These are phyloP conservation scores for Elephantulus edwardii DNA, from an alignment of 2,113 vertebrate species.

Conservation along the genomic window DNA sequence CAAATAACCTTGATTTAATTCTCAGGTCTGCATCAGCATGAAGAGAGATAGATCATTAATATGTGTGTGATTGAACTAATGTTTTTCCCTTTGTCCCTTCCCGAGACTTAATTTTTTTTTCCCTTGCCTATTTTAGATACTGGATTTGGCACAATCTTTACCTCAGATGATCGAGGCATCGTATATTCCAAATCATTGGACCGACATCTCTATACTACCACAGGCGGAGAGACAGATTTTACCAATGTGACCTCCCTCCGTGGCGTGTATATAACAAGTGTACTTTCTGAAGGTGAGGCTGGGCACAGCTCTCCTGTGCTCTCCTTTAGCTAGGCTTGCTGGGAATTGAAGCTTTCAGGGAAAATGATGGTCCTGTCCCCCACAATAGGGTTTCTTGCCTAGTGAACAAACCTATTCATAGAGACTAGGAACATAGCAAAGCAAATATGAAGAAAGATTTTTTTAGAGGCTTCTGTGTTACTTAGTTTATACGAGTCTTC, in stretches of 20 bases:
- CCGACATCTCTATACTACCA: slow-evolving; percentile 92
- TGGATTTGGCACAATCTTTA: slow-evolving; percentile 93
- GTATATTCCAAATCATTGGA: slow-evolving; percentile 96
- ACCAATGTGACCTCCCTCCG: slow-evolving; percentile 95
- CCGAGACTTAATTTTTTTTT: neutral
- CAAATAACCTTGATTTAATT: neutral
- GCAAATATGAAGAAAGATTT: neutral
- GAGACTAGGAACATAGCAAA: neutral
- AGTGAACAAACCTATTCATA: neutral
- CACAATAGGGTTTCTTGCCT: neutral
- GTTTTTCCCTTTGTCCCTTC: neutral
- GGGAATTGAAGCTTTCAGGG: neutral
- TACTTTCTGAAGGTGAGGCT: slow-evolving; percentile 89
- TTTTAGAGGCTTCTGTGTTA: neutral
- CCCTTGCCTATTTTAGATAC: slow-evolving; percentile 85
- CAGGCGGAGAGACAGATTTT: slow-evolving; percentile 93
- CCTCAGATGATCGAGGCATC: slow-evolving; percentile 93
- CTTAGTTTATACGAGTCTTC: neutral
- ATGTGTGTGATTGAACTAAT: neutral
- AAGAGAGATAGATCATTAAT: neutral
- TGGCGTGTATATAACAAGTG: slow-evolving; percentile 93
- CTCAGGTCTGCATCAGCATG: neutral
- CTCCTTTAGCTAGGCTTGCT: neutral
- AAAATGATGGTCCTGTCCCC: neutral
- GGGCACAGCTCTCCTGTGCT: neutral